These are phyloP conservation scores for Bombus huntii DNA, from an alignment of 1,140 invertebrate genomes.

Conservation along the genomic window DNA sequence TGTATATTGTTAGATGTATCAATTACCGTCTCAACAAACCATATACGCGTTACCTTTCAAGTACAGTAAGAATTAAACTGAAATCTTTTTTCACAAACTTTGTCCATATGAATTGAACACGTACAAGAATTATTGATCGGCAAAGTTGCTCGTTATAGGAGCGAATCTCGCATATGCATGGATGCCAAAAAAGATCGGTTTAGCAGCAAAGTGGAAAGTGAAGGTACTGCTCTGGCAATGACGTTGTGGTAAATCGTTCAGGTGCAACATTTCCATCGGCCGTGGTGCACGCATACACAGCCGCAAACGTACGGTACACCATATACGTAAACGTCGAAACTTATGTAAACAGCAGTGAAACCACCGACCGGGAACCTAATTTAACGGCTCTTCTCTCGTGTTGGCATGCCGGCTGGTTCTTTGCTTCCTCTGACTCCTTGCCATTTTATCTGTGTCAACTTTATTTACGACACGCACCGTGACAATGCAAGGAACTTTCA, in stretches of 20 bases:
- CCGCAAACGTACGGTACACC: background rate
- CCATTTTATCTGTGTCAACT: conserved; percentile 45
- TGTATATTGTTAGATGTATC: no score
- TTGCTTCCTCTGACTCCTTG: conserved; percentile 14
- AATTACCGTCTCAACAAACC: no score
- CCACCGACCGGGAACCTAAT: conserved; percentile 48
- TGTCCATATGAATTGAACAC: background rate
- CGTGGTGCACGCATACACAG: conserved; percentile 44
- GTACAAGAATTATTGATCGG: background rate
- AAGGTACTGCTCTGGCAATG: conserved; percentile 78
- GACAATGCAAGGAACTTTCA: background rate
- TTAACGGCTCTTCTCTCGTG: conserved; percentile 24
- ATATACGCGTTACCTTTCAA: no score
- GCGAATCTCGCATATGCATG: background rate
- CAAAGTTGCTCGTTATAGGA: background rate
- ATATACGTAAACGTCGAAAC: conserved; percentile 54
- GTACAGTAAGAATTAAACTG: no score
- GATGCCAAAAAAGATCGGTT: conserved; percentile 56
- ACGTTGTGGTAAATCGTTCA: conserved; percentile 65
- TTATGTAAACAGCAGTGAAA: conserved; percentile 71
- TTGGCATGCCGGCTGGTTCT: background rate
- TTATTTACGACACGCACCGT: conserved; percentile 7
- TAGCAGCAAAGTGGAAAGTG: conserved; percentile 79
- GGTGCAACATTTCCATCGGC: conserved; percentile 64
- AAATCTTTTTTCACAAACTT: background rate